A percentile compares a stretch with the other conserved stretches of the same genome.
phyloP scores from a whole-genome alignment of 2,797 vertebrate genomes.

The Morus bassanus region DNA sequence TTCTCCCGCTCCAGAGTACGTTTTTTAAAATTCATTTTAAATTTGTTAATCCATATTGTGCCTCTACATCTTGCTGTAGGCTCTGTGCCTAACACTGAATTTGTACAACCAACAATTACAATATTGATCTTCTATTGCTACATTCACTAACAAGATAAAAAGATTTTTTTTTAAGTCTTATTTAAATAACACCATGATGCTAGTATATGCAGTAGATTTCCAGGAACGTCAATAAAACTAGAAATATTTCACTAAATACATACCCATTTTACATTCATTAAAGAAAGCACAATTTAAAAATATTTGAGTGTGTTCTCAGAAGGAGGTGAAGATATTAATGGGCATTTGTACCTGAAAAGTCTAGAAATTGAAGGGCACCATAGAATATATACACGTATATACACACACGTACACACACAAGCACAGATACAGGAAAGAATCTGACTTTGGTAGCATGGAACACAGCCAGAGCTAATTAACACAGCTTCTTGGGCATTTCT shows the following conservation, averaged over 20 bases:
- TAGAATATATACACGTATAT: background rate
- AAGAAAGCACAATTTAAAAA: background rate
- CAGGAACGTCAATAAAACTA: background rate
- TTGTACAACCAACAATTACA: background rate
- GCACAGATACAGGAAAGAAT: background rate
- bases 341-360: background rate
- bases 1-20: background rate
- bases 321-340: background rate
- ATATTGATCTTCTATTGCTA: constrained; percentile 24
- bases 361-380: background rate
- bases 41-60: background rate
- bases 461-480: background rate
- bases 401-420: background rate
- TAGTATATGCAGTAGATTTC: background rate
- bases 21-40: background rate
- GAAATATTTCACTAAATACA: background rate
- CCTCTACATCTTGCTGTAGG: background rate
- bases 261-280: background rate
- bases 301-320: background rate
- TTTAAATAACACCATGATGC: background rate
- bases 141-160: constrained; percentile 16
- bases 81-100: background rate
- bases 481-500: background rate
- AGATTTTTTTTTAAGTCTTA: background rate
- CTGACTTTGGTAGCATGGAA: background rate